These are phyloP conservation scores for Manduca sexta DNA, from an alignment of 1,140 invertebrate genomes.

Conservation along the genomic window DNA sequence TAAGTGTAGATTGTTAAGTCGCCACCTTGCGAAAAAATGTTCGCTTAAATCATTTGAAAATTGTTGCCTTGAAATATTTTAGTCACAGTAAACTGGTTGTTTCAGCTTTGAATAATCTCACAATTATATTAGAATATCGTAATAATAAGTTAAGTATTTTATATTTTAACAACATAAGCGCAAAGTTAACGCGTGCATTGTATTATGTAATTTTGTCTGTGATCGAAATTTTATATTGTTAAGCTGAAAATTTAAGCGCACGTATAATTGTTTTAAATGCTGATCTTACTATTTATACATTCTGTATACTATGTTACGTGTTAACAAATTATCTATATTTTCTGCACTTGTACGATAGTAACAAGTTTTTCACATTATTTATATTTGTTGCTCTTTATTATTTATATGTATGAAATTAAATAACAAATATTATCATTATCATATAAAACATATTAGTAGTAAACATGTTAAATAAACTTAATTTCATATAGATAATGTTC, in stretches of 20 bases:
- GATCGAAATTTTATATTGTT: conserved; percentile 71
- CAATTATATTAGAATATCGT: conserved; percentile 55
- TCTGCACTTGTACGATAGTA: not conserved
- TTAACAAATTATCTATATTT: not conserved
- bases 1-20: conserved; percentile 30
- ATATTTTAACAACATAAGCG: conserved; percentile 62
- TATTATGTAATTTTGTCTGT: conserved; percentile 71
- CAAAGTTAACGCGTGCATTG: conserved; percentile 51
- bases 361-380: no score
- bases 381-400: no score
- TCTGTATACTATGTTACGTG: conserved; percentile 19
- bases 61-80: conserved; percentile 58
- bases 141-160: conserved; percentile 65
- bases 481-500: no score
- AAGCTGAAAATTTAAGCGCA: conserved; percentile 61
- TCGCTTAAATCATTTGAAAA: conserved; percentile 52
- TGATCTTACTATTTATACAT: conserved; percentile 29
- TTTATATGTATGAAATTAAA: no score
- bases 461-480: no score
- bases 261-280: conserved; percentile 33
- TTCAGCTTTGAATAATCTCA: conserved; percentile 60
- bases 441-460: no score
- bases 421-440: no score
- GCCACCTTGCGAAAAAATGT: conserved; percentile 37
- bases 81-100: conserved; percentile 56